These are phyloP conservation scores for Mantis religiosa DNA, from an alignment of 2,888 invertebrate genomes.

Conservation along the genomic window DNA sequence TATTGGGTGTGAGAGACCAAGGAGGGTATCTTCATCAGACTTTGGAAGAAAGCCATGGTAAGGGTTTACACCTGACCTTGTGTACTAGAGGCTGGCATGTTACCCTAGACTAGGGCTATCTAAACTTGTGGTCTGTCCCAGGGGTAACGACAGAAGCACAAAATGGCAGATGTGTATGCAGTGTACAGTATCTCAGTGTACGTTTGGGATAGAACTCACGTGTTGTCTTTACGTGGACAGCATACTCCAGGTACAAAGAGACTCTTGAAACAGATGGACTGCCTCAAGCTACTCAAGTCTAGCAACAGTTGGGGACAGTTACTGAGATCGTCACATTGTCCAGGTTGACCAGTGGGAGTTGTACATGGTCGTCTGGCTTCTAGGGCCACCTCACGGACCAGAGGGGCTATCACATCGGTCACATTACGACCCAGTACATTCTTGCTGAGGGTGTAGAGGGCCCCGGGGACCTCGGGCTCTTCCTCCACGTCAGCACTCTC, in stretches of 20 bases:
- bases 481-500: slow-evolving; percentile 35
- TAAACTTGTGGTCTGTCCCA: too few relatives aligned
- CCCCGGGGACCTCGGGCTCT: slow-evolving; percentile 62
- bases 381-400: slow-evolving; percentile 50
- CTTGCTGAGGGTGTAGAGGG: slow-evolving; percentile 74
- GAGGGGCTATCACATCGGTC: slow-evolving; percentile 74
- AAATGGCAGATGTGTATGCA: too few relatives aligned
- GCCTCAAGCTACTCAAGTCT: slow-evolving; percentile 74
- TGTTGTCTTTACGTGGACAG: slow-evolving; percentile 60
- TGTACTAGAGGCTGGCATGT: too few relatives aligned
- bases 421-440: slow-evolving; percentile 75
- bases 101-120: too few relatives aligned
- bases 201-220: too few relatives aligned
- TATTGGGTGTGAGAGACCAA: too few relatives aligned
- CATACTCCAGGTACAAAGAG: slow-evolving; percentile 90
- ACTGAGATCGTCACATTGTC: slow-evolving; percentile 82
- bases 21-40: too few relatives aligned
- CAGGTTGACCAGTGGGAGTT: slow-evolving; percentile 74
- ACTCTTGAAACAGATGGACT: slow-evolving; percentile 87
- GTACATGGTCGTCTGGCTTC: slow-evolving; percentile 57
- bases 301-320: slow-evolving; percentile 81
- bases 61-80: too few relatives aligned
- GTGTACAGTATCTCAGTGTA: too few relatives aligned
- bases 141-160: too few relatives aligned
- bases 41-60: too few relatives aligned